Conservation (phyloP, 2,113 vertebrate species). For the Carassius gibelio region DNA sequence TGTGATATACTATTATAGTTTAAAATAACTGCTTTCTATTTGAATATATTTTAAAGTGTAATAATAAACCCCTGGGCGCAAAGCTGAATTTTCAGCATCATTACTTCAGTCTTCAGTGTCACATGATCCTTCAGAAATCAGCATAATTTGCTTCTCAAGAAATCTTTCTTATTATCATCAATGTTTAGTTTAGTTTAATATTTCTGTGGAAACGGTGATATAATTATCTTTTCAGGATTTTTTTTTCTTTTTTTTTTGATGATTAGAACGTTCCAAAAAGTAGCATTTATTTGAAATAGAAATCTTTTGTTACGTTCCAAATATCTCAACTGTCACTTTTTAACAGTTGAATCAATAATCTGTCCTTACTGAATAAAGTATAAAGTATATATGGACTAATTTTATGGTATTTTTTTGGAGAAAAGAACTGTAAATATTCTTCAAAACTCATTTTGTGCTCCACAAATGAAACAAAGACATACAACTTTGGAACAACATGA, state of each 20-base stretch:
- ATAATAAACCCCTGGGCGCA: not conserved
- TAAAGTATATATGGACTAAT: not conserved
- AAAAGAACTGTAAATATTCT: not conserved
- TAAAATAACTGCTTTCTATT: not conserved
- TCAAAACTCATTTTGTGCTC: not conserved
- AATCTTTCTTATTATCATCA: not conserved
- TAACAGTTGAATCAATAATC: not conserved
- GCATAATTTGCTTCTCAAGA: not conserved
- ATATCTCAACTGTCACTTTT: not conserved
- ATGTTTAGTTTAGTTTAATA: not conserved
- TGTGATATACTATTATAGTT: not conserved
- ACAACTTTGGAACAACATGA: constrained; percentile 13
- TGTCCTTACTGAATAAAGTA: not conserved
- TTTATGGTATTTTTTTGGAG: not conserved
- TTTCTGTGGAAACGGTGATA: not conserved
- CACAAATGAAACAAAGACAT: not conserved
- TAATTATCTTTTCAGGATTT: not conserved
- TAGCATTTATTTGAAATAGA: too few relatives aligned
- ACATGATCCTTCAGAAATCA: not conserved
- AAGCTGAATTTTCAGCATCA: not conserved
- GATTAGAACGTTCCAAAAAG: not conserved
- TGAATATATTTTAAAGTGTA: not conserved
- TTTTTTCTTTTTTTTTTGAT: not conserved
- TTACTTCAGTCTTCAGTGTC: not conserved
- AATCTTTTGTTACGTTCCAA: not conserved